These are phyloP conservation scores for Heliocidaris erythrogramma DNA, from an alignment of 35 echinoderm and acorn worm genomes.

Conservation along the genomic window DNA sequence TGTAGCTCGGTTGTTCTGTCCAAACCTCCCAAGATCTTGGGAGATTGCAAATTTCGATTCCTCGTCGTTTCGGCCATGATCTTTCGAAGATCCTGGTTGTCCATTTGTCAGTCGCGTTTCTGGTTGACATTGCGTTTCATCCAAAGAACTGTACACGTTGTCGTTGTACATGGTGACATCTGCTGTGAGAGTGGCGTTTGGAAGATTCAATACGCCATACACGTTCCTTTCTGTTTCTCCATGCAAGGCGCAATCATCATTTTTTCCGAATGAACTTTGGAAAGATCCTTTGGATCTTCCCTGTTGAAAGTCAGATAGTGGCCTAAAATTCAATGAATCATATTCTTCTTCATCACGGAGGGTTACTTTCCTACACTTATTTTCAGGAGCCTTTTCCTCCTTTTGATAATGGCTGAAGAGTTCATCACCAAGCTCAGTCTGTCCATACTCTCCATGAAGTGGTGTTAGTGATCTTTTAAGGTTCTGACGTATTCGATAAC, in stretches of 20 bases:
- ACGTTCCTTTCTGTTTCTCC: neutral
- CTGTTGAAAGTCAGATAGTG: neutral
- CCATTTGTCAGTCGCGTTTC: too few relatives aligned
- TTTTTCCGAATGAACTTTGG: neutral
- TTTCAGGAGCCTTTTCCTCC: neutral
- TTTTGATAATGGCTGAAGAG: neutral
- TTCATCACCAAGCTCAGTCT: neutral
- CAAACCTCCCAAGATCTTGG: too few relatives aligned
- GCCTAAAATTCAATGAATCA: neutral
- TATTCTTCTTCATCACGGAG: neutral
- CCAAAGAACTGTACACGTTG: neutral
- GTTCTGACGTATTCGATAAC: neutral
- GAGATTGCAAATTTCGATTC: too few relatives aligned
- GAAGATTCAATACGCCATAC: neutral
- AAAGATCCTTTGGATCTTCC: neutral
- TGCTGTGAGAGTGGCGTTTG: neutral
- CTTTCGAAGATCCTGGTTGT: too few relatives aligned
- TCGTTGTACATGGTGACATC: neutral
- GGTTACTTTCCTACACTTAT: neutral
- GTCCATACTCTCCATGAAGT: neutral
- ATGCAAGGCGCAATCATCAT: neutral
- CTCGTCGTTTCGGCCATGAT: too few relatives aligned
- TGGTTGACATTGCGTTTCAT: too few relatives aligned
- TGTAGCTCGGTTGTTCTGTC: too few relatives aligned
- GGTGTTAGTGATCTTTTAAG: neutral